Percentiles rank a stretch among this genome's conserved stretches.
phyloP scores from a whole-genome alignment of 1,140 invertebrate species.

The Pristionchus pacificus region DNA sequence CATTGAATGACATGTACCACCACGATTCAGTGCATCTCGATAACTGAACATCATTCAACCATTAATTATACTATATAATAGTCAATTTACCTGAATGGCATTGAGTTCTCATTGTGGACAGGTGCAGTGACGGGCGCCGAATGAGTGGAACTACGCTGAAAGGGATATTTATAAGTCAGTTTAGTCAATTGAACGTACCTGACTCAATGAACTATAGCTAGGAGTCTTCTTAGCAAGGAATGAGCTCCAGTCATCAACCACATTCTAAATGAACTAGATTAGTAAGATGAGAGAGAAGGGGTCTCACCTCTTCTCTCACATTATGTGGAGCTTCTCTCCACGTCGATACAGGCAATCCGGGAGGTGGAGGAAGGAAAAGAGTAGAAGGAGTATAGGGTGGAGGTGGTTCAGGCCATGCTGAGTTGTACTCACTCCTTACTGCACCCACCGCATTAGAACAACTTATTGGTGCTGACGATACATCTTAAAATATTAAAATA shows the following conservation, averaged over 20 bases:
- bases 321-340: neutral
- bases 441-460: no score
- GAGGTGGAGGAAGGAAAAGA: neutral
- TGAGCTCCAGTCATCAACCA: no score
- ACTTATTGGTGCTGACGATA: no score
- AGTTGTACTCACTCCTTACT: neutral
- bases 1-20: neutral
- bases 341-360: neutral
- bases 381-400: conserved; percentile 1
- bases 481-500: no score
- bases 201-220: neutral
- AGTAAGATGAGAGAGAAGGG: neutral
- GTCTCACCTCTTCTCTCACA: neutral
- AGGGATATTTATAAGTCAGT: neutral
- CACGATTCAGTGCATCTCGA: neutral
- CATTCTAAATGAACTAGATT: neutral
- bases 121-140: neutral
- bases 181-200: neutral
- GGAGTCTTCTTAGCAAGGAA: no score
- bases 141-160: no score
- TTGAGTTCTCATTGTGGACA: neutral
- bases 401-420: neutral
- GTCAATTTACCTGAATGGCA: neutral
- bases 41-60: neutral
- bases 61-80: neutral